Percentiles rank a stretch among this genome's conserved stretches.
phyloP scores from a whole-genome alignment of 1,140 invertebrate genomes.

The Anagrus nilaparvatae region DNA sequence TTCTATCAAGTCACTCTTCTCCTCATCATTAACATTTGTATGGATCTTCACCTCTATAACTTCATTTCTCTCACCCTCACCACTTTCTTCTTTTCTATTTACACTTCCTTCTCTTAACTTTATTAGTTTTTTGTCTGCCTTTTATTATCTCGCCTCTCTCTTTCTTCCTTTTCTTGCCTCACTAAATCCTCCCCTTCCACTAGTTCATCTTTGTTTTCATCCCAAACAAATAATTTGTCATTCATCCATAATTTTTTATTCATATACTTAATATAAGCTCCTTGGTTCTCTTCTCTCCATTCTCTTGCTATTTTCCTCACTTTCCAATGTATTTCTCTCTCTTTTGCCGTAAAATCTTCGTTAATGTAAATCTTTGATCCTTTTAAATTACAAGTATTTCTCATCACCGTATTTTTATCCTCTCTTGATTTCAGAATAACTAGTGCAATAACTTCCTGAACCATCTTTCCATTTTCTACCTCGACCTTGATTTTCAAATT shows the following conservation, averaged over 20 bases:
- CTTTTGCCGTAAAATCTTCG: conserved; percentile 14
- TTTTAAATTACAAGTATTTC: conserved; percentile 9
- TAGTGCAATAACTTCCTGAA: no score
- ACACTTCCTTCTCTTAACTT: no score
- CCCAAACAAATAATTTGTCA: conserved; percentile 1
- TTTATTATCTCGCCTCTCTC: background rate
- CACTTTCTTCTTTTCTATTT: conserved; percentile 1
- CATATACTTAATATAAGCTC: conserved; percentile 2
- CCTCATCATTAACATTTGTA: no score
- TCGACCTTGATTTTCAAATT: background rate
- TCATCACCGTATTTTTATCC: conserved; percentile 14
- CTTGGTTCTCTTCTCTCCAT: conserved; percentile 4
- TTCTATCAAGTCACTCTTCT: no score
- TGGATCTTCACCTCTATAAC: no score
- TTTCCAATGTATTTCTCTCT: conserved; percentile 12
- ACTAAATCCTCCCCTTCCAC: conserved; percentile 1
- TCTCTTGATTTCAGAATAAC: no score
- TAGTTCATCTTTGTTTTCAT: background rate
- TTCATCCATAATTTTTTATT: no score
- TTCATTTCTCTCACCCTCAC: background rate
- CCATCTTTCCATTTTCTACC: no score
- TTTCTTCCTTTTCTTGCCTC: conserved; percentile 1
- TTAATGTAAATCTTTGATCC: conserved; percentile 17
- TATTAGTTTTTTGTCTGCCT: no score
- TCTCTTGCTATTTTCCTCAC: conserved; percentile 9